Base-by-base conservation (phyloP, 2,113 vertebrate genomes). In the Aegypius monachus region DNA sequence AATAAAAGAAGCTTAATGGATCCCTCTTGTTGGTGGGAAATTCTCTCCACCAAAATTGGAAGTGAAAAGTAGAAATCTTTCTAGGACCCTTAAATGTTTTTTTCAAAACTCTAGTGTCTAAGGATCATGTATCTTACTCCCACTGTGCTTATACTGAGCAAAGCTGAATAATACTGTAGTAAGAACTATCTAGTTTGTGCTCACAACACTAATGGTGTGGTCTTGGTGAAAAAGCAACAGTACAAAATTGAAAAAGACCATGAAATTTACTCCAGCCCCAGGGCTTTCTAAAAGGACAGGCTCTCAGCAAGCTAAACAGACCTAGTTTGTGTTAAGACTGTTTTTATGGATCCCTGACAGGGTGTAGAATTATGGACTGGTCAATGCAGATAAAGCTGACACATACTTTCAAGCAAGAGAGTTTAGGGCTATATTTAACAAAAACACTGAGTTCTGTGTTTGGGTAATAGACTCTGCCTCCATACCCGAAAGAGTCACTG, bases 401-500 rank as follows among this genome's bases (percentile, higher is more conserved):
- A 58, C 48, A 21, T 90, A 25, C 70, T 80, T 95, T 55, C 14
- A 75, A 43, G 84, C 84, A 91, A 1, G 19, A 79, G 67, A 91
- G 63, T 95, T 93, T 96, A 66, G 79, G 84, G 88, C 93, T 97
- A 90, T 97, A 96, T 96, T 97, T 95, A 95, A 96, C 88, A 90
- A 95, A 97, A 97, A 56, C 81, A 65, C 42, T 1, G 55, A 90
- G 92, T 93, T 96, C 91, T 95, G 90, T 73, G 31, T 86, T 95
- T 91, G 74, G 53, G 86, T 53, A 63, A 75, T 82, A 40, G 29
- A 45, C 63, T 78, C 91, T 83, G 81, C 63, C 40, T 91, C 72
- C 0, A 0, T 36, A 40, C 18, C 63, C 59, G 65, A 52, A 83
- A 79, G 32, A 81, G 81, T 43, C 79, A 43, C 71, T 62, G 81